A percentile compares a stretch with the other conserved stretches of the same genome.
Evolutionary conservation across 2,888 invertebrate species (phyloP).

Genomic region (Nymphalis urticae): DNA sequence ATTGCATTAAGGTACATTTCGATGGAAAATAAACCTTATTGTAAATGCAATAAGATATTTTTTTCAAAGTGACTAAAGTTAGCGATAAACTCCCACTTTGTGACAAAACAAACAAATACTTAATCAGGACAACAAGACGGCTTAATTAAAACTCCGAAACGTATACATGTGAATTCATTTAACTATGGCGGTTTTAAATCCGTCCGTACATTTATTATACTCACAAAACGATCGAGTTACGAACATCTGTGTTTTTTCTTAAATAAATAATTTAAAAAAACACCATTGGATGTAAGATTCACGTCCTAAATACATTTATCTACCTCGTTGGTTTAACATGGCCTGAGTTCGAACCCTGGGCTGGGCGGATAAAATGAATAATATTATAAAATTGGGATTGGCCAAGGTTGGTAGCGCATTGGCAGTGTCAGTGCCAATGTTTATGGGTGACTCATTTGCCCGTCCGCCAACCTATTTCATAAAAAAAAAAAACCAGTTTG

Average conservation of each 20-base stretch:
- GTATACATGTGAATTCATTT: conserved; percentile 53
- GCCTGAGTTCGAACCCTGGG: too few species aligned
- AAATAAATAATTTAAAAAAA: conserved; percentile 3
- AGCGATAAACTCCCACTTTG: conserved; percentile 43
- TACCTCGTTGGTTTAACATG: too few species aligned
- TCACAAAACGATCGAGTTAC: conserved; percentile 2
- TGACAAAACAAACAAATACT: conserved; percentile 56
- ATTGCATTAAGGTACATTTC: conserved; percentile 14
- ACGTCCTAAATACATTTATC: not conserved
- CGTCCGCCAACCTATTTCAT: too few species aligned
- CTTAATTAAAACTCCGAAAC: conserved; percentile 66
- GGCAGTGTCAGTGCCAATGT: too few species aligned
- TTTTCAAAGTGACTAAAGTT: conserved; percentile 7
- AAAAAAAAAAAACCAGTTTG: too few species aligned
- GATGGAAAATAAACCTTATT: conserved; percentile 12
- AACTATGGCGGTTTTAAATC: conserved; percentile 43
- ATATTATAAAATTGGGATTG: too few species aligned
- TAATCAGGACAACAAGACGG: conserved; percentile 62
- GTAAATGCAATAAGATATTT: not conserved
- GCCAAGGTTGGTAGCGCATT: too few species aligned
- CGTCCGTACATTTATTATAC: conserved; percentile 17
- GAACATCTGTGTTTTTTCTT: not conserved
- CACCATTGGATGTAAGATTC: not conserved
- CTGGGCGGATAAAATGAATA: too few species aligned
- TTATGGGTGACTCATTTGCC: too few species aligned